phyloP scores from a whole-genome alignment of 2,797 vertebrate genomes.

The Tiaroga cobitis region DNA sequence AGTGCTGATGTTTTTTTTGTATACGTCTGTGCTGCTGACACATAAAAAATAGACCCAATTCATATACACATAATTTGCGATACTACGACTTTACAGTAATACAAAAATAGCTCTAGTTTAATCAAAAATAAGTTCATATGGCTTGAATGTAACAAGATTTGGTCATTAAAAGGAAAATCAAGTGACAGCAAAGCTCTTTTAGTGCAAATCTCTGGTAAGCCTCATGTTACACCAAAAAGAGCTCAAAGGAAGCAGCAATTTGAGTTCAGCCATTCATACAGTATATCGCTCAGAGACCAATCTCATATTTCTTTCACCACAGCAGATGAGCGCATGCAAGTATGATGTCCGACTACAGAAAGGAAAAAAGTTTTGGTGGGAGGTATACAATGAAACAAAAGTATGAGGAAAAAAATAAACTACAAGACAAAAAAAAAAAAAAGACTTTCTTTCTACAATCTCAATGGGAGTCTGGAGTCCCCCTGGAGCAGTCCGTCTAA shows the following conservation, averaged over 20 bases:
- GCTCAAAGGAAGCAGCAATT: constrained; percentile 49
- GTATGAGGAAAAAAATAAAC: constrained; percentile 9
- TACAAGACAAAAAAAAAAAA: constrained; percentile 6
- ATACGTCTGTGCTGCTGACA: constrained; percentile 20
- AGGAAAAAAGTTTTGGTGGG: not conserved
- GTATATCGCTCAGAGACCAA: constrained; percentile 22
- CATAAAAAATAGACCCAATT: constrained; percentile 47
- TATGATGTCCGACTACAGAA: constrained; percentile 3
- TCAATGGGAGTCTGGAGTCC: constrained; percentile 44
- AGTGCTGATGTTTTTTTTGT: constrained; percentile 44
- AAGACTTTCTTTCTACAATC: constrained; percentile 27
- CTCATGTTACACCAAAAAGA: constrained; percentile 38
- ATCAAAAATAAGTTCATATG: constrained; percentile 77
- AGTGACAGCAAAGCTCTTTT: constrained; percentile 47
- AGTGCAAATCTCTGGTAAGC: constrained; percentile 56
- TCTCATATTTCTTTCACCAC: constrained; percentile 28
- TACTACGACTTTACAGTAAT: constrained; percentile 55
- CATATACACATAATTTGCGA: constrained; percentile 33
- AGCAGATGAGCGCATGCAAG: constrained; percentile 2
- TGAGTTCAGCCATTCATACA: constrained; percentile 37
- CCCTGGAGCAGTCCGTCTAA: constrained; percentile 51
- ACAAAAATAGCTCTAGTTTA: constrained; percentile 77
- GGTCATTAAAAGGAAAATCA: constrained; percentile 68
- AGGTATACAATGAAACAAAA: constrained; percentile 7
- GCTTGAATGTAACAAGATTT: constrained; percentile 76